Base-by-base conservation (phyloP, 2,888 invertebrate species). In the Eilema depressum region DNA sequence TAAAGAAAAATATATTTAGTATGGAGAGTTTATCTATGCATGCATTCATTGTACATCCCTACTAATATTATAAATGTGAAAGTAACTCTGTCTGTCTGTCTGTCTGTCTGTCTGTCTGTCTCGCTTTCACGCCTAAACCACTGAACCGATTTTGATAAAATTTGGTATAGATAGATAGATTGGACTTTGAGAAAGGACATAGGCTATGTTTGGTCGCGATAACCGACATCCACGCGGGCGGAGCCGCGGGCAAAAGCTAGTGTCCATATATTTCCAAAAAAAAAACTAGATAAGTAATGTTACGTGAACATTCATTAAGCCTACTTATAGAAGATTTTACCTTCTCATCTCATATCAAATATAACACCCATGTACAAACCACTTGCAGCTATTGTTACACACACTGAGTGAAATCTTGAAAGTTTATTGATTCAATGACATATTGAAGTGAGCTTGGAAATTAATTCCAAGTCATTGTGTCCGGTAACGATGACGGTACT, bases 391-490 rank as follows among this genome's bases (percentile, higher is more conserved):
- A 56, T 56, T 56, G 68, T 33, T 66, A 20, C 37, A 63, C 62
- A 62, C 66, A 62, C 66, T 25, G 47, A n/a, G 73, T 78, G 83
- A 81, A 75, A 80, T 69, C 70, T 66, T 66, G 83, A 80, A 80
- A 82, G 81, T 74, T 67, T 30, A 63, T 75, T 64, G 26, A 75
- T 47, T 61, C 65, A 63, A 69, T 70, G 53, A 65, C 68, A 62
- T 61, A 66, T 60, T 60, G 63, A 77, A 74, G 26, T 28, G 26
- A n/a, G 25, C 14, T 30, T 63, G 14, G 41, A 57, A 41, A 25
- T 28, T 53, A 64, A 56, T 5, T 28, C 30, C 65, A 68, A 68
- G 62, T 68, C 65, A 73, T 75, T 68, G 64, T 70, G 64, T 28
- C 28, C 33, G 30, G 37, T 56, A 69, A 72, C 69, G 69, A 72